phyloP scores from a whole-genome alignment of 2,888 invertebrate genomes.

The Heliconius cydno region DNA sequence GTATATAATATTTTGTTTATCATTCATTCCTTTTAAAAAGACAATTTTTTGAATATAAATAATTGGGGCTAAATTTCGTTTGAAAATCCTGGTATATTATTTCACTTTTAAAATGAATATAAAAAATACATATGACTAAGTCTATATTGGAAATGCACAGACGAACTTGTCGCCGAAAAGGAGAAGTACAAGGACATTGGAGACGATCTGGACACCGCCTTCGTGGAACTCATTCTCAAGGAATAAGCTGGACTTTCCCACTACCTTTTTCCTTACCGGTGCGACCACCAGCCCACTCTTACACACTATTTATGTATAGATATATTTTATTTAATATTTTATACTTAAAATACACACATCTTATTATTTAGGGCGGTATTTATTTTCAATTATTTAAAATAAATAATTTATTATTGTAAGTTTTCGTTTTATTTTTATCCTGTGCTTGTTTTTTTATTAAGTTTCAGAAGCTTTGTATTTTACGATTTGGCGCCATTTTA shows the following conservation, averaged over 20 bases:
- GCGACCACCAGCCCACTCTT: constrained; percentile 65
- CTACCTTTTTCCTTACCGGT: constrained; percentile 36
- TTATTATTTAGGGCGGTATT: constrained; percentile 79
- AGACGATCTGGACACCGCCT: constrained; percentile 99
- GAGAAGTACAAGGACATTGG: constrained; percentile 99
- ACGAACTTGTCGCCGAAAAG: constrained; percentile 98
- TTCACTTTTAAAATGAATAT: not conserved
- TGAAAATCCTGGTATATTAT: not conserved
- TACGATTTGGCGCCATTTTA: not conserved
- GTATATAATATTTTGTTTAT: not conserved
- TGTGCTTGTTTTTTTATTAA: constrained; percentile 3
- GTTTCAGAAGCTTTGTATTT: constrained; percentile 5
- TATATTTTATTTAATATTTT: constrained; percentile 74
- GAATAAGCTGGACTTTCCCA: constrained; percentile 71
- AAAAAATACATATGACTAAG: constrained; percentile 28
- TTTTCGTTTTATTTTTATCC: constrained; percentile 58
- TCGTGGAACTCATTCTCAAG: constrained; percentile 95
- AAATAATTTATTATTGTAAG: constrained; percentile 76
- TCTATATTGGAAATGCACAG: constrained; percentile 70
- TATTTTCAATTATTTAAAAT: constrained; percentile 76
- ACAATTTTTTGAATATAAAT: not conserved
- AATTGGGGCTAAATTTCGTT: not conserved
- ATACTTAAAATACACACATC: constrained; percentile 76
- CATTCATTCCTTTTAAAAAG: not conserved
- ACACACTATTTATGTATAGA: constrained; percentile 67